Evolutionary conservation across 2,113 vertebrate species (phyloP).

Genomic region (Microcebus ravelobensis): DNA sequence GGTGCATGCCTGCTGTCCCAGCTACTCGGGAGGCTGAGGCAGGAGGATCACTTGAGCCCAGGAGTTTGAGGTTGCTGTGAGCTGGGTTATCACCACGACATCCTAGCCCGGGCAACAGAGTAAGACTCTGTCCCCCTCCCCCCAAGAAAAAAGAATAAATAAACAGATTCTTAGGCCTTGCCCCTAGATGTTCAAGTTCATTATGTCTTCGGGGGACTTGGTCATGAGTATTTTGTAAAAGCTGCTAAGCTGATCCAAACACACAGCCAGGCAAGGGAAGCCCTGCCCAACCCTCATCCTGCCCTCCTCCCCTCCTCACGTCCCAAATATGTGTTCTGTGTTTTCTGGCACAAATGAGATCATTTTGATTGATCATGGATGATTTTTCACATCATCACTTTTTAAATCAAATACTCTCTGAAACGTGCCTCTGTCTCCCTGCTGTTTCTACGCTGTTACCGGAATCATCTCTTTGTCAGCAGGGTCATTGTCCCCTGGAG

Average conservation of each 20-base stretch:
- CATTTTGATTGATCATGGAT: neutral
- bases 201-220: fast-evolving
- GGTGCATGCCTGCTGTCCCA: no score
- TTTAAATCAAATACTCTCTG: neutral
- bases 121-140: no score
- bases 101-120: no score
- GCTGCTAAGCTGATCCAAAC: neutral
- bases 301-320: neutral
- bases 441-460: neutral
- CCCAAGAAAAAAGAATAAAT: neutral
- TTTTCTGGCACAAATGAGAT: neutral
- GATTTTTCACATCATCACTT: neutral
- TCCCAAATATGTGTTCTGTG: neutral
- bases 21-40: no score
- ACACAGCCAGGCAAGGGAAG: neutral
- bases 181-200: neutral
- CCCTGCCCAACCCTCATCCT: no score
- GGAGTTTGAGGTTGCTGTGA: no score
- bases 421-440: neutral
- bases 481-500: neutral
- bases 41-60: no score
- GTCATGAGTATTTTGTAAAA: neutral
- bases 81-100: no score
- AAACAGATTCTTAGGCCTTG: neutral
- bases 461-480: neutral